Conservation (phyloP, 2,113 vertebrate genomes). For the Vicugna pacos region DNA sequence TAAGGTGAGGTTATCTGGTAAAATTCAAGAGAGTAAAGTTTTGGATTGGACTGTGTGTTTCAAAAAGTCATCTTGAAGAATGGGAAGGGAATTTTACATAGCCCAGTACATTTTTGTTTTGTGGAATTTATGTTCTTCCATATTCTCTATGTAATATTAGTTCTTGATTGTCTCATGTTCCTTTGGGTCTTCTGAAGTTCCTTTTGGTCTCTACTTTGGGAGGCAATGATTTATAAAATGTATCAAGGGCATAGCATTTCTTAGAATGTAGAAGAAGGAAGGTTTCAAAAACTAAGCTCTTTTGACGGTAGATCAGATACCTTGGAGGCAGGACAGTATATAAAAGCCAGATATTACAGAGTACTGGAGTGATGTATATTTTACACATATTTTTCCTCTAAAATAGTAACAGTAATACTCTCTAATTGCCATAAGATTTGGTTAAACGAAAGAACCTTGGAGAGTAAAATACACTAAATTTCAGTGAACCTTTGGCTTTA, state of each 20-base stretch:
- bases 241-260: neutral
- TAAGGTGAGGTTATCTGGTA: neutral
- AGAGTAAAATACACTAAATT: conserved; percentile 9
- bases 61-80: neutral
- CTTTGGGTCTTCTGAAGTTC: conserved; percentile 29
- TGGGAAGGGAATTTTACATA: conserved; percentile 42
- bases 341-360: conserved; percentile 61
- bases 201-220: conserved; percentile 47
- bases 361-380: conserved; percentile 61
- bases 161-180: conserved; percentile 23
- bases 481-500: neutral
- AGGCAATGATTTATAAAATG: conserved; percentile 60
- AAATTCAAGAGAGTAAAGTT: neutral
- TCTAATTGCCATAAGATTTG: conserved; percentile 36
- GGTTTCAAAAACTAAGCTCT: conserved; percentile 54
- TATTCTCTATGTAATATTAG: neutral
- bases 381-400: conserved; percentile 72
- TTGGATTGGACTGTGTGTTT: neutral
- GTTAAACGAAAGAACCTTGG: conserved; percentile 44
- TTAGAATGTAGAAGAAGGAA: conserved; percentile 35
- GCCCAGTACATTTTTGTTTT: neutral
- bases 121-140: neutral
- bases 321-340: neutral
- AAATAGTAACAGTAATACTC: conserved; percentile 65
- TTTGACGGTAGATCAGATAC: conserved; percentile 53